Conservation (phyloP, 1,140 invertebrate genomes). For the Fopius arisanus region DNA sequence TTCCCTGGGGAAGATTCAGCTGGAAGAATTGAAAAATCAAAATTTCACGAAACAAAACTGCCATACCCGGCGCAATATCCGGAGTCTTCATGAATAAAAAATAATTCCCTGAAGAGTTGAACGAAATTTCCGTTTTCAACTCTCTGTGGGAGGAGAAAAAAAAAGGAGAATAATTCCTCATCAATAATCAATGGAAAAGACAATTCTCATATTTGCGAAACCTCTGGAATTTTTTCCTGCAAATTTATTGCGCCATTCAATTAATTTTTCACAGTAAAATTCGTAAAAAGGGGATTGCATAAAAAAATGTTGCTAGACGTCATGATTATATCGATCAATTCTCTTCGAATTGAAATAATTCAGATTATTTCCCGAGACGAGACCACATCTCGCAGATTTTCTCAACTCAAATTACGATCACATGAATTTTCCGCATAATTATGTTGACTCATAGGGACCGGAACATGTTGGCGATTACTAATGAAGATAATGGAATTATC, state of each 20-base stretch:
- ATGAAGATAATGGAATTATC: constrained; percentile 33
- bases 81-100: background rate
- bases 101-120: background rate
- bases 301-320: no score
- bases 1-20: no score
- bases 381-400: no score
- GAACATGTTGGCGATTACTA: constrained; percentile 26
- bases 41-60: background rate
- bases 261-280: no score
- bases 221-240: no score
- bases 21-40: background rate
- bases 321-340: no score
- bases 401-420: no score
- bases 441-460: background rate
- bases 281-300: no score
- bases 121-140: background rate
- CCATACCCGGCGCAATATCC: background rate
- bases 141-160: background rate
- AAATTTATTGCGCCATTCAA: no score
- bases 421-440: background rate
- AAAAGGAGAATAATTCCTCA: background rate
- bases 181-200: background rate
- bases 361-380: no score
- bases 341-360: no score
- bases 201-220: background rate